Conservation (phyloP, 2,797 vertebrate species). For the Dryobates pubescens region DNA sequence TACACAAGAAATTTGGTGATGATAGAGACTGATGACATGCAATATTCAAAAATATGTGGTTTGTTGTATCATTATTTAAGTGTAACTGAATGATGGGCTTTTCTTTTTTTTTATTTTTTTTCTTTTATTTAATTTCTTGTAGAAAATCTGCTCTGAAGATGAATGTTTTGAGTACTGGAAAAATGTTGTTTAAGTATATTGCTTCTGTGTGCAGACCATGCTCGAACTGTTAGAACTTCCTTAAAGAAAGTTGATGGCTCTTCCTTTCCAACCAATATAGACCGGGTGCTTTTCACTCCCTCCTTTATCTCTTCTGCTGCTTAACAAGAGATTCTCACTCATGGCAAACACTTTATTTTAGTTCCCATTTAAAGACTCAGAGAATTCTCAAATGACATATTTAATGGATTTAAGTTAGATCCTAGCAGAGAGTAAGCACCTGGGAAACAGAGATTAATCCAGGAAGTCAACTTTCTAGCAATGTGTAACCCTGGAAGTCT, state of each 20-base stretch:
- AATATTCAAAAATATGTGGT: background rate
- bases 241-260: background rate
- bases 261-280: background rate
- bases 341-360: background rate
- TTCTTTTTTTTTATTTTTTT: background rate
- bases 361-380: background rate
- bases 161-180: background rate
- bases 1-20: slow-evolving; percentile 2
- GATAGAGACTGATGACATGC: background rate
- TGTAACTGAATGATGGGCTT: background rate
- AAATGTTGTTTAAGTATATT: background rate
- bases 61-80: background rate
- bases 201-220: background rate
- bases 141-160: background rate
- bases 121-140: background rate
- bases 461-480: background rate
- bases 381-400: background rate
- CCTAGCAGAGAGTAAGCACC: rapidly evolving
- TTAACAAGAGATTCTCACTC: background rate
- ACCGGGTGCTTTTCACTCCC: rapidly evolving
- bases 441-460: rapidly evolving
- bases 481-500: background rate
- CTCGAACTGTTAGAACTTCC: background rate
- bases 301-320: background rate
- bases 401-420: background rate